Evolutionary conservation across 1,140 invertebrate genomes (phyloP).

Genomic region (Bombyx mori): DNA sequence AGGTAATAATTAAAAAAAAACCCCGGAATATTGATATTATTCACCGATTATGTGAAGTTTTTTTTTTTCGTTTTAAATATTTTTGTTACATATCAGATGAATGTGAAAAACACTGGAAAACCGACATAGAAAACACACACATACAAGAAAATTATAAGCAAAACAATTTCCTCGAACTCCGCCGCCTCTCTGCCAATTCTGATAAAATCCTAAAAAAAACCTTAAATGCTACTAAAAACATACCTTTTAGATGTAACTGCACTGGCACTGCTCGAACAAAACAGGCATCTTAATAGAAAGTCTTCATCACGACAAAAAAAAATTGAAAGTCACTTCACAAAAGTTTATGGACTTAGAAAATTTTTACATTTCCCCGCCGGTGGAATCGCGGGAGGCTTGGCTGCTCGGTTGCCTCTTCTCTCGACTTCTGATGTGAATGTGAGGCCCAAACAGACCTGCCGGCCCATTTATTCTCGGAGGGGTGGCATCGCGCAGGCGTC

Average conservation of each 20-base stretch:
- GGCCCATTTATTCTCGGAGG: conserved; percentile 43
- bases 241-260: conserved; percentile 36
- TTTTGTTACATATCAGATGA: too few species aligned
- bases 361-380: conserved; percentile 23
- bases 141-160: too few species aligned
- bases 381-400: conserved; percentile 14
- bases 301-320: conserved; percentile 7
- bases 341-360: conserved; percentile 8
- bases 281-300: conserved; percentile 10
- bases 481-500: conserved; percentile 62
- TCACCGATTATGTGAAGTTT: too few species aligned
- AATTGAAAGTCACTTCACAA: conserved; percentile 11
- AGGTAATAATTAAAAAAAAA: too few species aligned
- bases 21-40: too few species aligned
- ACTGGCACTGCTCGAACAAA: conserved; percentile 20
- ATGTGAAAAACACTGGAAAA: too few species aligned
- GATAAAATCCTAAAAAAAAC: too few species aligned
- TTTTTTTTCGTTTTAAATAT: too few species aligned
- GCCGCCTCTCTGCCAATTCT: too few species aligned
- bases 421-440: conserved; percentile 28
- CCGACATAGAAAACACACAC: too few species aligned
- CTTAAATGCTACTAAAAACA: conserved; percentile 12
- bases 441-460: conserved; percentile 37
- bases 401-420: conserved; percentile 4
- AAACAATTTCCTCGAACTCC: too few species aligned